Conservation (phyloP, 2,888 invertebrate species). For the Chorisops tibialis region DNA sequence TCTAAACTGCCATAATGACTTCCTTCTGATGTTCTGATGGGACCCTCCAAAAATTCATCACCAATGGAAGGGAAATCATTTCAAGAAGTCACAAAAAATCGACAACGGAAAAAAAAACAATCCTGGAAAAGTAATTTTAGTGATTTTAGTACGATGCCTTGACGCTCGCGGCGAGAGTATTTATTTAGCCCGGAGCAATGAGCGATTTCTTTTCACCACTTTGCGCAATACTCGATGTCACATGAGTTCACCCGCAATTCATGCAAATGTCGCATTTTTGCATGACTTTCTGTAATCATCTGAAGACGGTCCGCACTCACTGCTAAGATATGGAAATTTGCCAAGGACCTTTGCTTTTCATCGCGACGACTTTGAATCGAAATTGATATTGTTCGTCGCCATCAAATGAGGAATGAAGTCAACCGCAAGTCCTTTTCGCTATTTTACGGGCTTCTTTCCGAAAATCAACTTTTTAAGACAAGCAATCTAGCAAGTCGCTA, state of each 20-base stretch:
- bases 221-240: constrained; percentile 24
- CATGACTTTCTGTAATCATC: constrained; percentile 23
- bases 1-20: constrained; percentile 12
- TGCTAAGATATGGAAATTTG: constrained; percentile 28
- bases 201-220: constrained; percentile 4
- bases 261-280: constrained; percentile 28
- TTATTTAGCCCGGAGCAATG: constrained; percentile 7
- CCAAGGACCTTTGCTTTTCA: neutral
- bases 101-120: too few species aligned
- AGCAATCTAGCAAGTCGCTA: neutral
- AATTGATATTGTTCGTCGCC: constrained; percentile 8
- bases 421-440: constrained; percentile 30
- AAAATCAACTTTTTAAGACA: constrained; percentile 12
- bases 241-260: constrained; percentile 32
- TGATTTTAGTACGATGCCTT: too few species aligned
- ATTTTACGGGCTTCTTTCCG: constrained; percentile 16
- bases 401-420: constrained; percentile 30
- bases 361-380: neutral
- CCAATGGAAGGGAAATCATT: too few species aligned
- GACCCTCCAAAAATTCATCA: neutral
- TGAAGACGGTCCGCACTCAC: constrained; percentile 16
- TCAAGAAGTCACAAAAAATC: too few species aligned
- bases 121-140: too few species aligned
- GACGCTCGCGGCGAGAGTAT: constrained; percentile 9
- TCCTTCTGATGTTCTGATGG: constrained; percentile 6